phyloP scores from a whole-genome alignment of 2,113 vertebrate genomes.

The Bos indicus region DNA sequence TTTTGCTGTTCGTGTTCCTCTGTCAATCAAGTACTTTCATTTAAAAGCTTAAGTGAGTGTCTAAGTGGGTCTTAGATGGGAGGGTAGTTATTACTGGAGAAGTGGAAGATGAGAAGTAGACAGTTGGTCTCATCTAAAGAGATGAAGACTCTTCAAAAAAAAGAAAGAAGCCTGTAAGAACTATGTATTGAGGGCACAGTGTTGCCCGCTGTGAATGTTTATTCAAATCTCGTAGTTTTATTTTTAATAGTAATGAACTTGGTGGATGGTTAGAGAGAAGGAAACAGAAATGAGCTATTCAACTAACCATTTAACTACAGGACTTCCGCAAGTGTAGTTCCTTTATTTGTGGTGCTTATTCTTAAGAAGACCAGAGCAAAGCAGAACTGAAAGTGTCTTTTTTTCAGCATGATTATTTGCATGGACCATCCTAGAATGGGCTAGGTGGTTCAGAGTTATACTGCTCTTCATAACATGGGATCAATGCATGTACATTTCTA shows the following conservation, averaged over 20 bases:
- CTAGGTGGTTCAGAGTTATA: not conserved
- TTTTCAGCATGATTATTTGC: not conserved
- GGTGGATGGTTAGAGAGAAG: not conserved
- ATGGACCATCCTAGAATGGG: not conserved
- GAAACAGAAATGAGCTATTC: not conserved
- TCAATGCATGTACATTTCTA: not conserved
- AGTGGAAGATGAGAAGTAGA: not conserved
- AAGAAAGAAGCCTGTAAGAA: not conserved
- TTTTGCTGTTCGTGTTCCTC: not conserved
- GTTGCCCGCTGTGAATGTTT: not conserved
- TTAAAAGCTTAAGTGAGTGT: not conserved
- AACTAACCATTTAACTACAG: not conserved
- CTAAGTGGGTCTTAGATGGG: not conserved
- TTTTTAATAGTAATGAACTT: not conserved
- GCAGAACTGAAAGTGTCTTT: too few species aligned
- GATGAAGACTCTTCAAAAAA: not conserved
- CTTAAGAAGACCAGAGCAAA: not conserved
- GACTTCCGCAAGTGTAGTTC: accelerated
- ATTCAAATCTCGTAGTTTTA: not conserved
- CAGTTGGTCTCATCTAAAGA: not conserved
- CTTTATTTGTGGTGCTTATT: not conserved
- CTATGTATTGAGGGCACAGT: not conserved
- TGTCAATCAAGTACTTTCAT: not conserved
- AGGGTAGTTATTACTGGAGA: not conserved
- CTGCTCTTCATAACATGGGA: not conserved